Evolutionary conservation across 2,797 vertebrate species (phyloP).

Genomic region (Siniperca obscura): DNA sequence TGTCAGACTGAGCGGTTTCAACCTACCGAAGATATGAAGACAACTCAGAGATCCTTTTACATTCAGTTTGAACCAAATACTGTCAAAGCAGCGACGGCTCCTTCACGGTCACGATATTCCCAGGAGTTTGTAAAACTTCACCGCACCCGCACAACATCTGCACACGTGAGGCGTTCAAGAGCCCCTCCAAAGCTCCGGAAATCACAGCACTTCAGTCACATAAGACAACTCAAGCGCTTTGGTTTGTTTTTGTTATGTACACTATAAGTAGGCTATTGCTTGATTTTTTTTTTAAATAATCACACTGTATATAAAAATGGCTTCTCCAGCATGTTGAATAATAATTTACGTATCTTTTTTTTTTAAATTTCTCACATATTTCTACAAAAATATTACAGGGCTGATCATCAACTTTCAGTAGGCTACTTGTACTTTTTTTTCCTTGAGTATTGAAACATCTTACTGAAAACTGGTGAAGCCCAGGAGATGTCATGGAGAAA

Average conservation of each 20-base stretch:
- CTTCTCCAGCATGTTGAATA: neutral
- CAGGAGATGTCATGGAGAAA: neutral
- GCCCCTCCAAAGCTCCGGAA: neutral
- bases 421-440: neutral
- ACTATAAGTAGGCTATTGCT: too few species aligned
- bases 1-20: neutral
- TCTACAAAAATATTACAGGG: neutral
- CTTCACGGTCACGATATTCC: slow-evolving; percentile 20
- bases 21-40: slow-evolving; percentile 36
- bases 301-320: neutral
- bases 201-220: neutral
- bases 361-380: neutral
- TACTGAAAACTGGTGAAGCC: too few species aligned
- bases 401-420: neutral
- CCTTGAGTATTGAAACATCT: too few species aligned
- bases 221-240: fast-evolving
- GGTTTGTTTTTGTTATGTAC: neutral
- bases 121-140: slow-evolving; percentile 29
- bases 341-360: too few species aligned
- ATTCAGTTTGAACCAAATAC: fast-evolving
- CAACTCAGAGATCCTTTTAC: neutral
- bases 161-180: slow-evolving; percentile 43
- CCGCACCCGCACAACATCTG: slow-evolving; percentile 51
- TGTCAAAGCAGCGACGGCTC: neutral
- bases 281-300: too few species aligned